A percentile compares a stretch with the other conserved stretches of the same genome.
Evolutionary conservation across 2,113 vertebrate species (phyloP).

Genomic region (Chinchilla lanigera): DNA sequence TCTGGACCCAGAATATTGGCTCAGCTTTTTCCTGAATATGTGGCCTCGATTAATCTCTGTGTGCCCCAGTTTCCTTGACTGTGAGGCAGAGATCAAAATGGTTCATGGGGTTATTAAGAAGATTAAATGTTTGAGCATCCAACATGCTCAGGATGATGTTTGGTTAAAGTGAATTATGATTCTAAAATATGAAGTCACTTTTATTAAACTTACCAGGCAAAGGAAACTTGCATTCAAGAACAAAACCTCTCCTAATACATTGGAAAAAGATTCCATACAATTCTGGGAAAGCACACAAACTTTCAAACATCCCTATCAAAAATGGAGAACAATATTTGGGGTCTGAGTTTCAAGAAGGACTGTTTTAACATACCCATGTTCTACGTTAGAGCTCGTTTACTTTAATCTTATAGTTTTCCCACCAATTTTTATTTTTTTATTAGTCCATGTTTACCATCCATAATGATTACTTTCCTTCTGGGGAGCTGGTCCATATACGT

Average conservation of each 20-base stretch:
- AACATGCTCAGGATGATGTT: background rate
- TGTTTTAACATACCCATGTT: background rate
- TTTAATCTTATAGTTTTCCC: background rate
- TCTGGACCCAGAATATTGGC: background rate
- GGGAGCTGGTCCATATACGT: background rate
- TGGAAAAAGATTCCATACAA: background rate
- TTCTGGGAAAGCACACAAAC: background rate
- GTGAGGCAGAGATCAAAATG: background rate
- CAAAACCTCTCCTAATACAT: background rate
- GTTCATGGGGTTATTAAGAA: background rate
- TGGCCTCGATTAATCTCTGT: background rate
- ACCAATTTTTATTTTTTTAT: background rate
- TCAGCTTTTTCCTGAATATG: background rate
- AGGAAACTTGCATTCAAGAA: background rate
- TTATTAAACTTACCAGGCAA: background rate
- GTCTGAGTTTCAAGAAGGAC: background rate
- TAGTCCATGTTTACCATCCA: background rate
- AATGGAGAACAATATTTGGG: background rate
- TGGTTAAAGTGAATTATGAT: background rate
- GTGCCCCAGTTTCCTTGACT: background rate
- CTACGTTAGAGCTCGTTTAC: background rate
- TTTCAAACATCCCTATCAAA: constrained; percentile 12
- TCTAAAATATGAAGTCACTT: background rate
- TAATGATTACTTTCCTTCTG: background rate
- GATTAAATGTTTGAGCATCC: background rate